A percentile compares a stretch with the other conserved stretches of the same genome.
Evolutionary conservation across 2,888 invertebrate genomes (phyloP).

Genomic region (Protophormia terraenovae): DNA sequence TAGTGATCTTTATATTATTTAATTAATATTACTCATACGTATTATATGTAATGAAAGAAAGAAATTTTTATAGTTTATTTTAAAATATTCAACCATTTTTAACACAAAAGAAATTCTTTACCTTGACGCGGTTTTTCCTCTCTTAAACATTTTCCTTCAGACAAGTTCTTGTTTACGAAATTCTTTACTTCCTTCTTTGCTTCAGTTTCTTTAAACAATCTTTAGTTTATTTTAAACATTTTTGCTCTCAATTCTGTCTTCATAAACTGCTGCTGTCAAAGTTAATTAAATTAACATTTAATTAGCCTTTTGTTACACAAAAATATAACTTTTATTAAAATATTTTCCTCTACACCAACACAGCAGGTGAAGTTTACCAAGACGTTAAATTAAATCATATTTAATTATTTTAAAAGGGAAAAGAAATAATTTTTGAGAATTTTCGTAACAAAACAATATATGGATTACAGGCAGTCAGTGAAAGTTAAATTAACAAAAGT

Average conservation of each 20-base stretch:
- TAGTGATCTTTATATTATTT: too few species aligned
- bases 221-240: not conserved
- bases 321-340: slow-evolving; percentile 37
- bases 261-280: slow-evolving; percentile 31
- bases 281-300: slow-evolving; percentile 64
- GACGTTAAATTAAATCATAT: not conserved
- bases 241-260: not conserved
- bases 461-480: not conserved
- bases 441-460: not conserved
- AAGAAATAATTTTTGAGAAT: not conserved
- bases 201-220: not conserved
- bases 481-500: not conserved
- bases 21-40: too few species aligned
- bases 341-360: not conserved
- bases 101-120: too few species aligned
- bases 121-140: not conserved
- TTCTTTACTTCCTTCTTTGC: not conserved
- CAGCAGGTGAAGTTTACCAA: slow-evolving; percentile 17
- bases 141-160: not conserved
- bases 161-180: not conserved
- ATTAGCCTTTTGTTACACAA: slow-evolving; percentile 46
- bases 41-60: too few species aligned
- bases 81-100: too few species aligned
- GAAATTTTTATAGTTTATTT: too few species aligned
- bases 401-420: not conserved